Percentiles rank a stretch among this genome's conserved stretches.
Evolutionary conservation across 2,888 invertebrate genomes (phyloP).

Genomic region (Platycheirus albimanus): DNA sequence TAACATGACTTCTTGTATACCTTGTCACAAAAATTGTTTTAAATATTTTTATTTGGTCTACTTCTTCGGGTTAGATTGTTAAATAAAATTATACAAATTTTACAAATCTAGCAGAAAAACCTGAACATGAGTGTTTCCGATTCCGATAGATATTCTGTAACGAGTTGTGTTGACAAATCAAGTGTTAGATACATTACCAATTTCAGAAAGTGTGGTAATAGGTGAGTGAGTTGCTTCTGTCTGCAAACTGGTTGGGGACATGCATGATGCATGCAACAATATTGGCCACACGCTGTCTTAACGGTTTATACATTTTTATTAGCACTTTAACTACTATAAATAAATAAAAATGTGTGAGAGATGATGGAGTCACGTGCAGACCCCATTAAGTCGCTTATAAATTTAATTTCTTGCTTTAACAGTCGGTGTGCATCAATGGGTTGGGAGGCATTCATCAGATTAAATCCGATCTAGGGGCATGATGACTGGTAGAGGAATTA

Average conservation of each 20-base stretch:
- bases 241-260: slow-evolving; percentile 5
- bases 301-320: slow-evolving; percentile 60
- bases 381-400: not conserved
- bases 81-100: not conserved
- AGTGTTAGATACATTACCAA: slow-evolving; percentile 53
- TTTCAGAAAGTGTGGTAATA: slow-evolving; percentile 59
- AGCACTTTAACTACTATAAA: slow-evolving; percentile 52
- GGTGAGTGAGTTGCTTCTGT: slow-evolving; percentile 46
- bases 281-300: slow-evolving; percentile 37
- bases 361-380: slow-evolving; percentile 23
- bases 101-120: not conserved
- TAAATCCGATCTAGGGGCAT: slow-evolving; percentile 6
- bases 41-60: too few relatives aligned
- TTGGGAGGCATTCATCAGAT: not conserved
- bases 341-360: slow-evolving; percentile 5
- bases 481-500: slow-evolving; percentile 32
- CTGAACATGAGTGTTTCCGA: slow-evolving; percentile 16
- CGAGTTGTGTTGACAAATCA: slow-evolving; percentile 46
- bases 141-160: slow-evolving; percentile 11
- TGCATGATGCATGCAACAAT: slow-evolving; percentile 15
- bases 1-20: too few relatives aligned
- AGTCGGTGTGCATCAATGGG: slow-evolving; percentile 29
- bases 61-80: slow-evolving; percentile 4
- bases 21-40: too few relatives aligned
- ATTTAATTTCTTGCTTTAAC: not conserved